Base-by-base conservation (phyloP, 2,113 vertebrate species). In the Pelmatolapia mariae region DNA sequence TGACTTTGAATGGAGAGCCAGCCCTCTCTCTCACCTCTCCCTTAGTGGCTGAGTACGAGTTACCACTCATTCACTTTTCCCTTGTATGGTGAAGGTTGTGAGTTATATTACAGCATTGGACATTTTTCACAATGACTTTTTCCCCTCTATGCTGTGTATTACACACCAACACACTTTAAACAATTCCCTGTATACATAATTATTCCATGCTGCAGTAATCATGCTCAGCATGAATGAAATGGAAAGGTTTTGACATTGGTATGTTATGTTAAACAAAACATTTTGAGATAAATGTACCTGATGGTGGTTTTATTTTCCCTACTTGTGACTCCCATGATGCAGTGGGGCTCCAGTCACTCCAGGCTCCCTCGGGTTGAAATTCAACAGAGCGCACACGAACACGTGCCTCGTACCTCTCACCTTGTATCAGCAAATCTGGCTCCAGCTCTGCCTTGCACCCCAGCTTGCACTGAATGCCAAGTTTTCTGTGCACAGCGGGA, bases 271-370 rank as follows among this genome's bases (percentile, higher is more conserved):
- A 53, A 53, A n/a, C 19, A 53, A 53, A 53, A 53, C 50, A 53
- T n/a, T 0, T 53, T 53, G 19, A n/a, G 50, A 53, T n/a, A 53
- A 53, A 53, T 53, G 50, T 52, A 52, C 50, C 89, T 86, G 33
- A 4, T 36, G 36, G 1, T 22, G 15, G 16, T 29, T 63, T 84
- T 3, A 1, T 1, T 56, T 0, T 24, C 31, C 91, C 93, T 0
- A 71, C 16, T 1, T 3, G 2, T 3, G 94, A 93, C 13, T n/a
- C 56, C 95, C 93, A 95, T 1, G 88, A 80, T 52, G 22, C 36
- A 11, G 16, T 50, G 15, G 85, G 87, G 82, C 95, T 83, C 95
- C 95, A 96, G 10, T 95, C 92, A 47, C 95, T 95, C 95, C 95
- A 96, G 6, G 2, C 7, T 6, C 87, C 71, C 3, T 1, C 0